A percentile compares a stretch with the other conserved stretches of the same genome.
Conservation (phyloP, 92 coral and sea anemone species). For the Phymanthus crucifer region DNA sequence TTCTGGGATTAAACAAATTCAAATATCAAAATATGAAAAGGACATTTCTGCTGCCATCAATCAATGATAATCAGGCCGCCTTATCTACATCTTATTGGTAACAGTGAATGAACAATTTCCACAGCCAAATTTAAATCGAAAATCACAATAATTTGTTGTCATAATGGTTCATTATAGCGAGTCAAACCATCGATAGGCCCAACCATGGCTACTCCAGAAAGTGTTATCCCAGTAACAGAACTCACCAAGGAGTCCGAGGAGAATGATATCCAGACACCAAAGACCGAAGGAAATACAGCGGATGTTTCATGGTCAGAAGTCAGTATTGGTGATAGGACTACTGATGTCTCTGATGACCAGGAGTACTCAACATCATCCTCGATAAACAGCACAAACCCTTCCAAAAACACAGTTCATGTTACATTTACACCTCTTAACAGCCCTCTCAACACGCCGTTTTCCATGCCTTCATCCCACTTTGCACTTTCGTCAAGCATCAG, state of each 20-base stretch:
- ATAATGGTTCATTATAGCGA: conserved; percentile 21
- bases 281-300: conserved; percentile 6
- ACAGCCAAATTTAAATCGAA: too few species aligned
- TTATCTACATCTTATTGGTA: too few species aligned
- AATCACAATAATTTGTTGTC: too few species aligned
- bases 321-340: not conserved
- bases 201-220: conserved; percentile 30
- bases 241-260: not conserved
- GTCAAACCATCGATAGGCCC: conserved; percentile 33
- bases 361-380: conserved; percentile 24
- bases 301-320: conserved; percentile 31
- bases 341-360: conserved; percentile 14
- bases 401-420: conserved; percentile 41
- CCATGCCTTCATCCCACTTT: conserved; percentile 25
- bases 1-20: too few species aligned
- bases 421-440: conserved; percentile 48
- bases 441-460: conserved; percentile 59
- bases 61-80: too few species aligned
- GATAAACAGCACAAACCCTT: conserved; percentile 10
- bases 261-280: not conserved
- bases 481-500: not conserved
- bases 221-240: not conserved
- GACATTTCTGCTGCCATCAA: too few species aligned
- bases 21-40: too few species aligned
- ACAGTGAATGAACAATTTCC: too few species aligned